Evolutionary conservation across 2,113 vertebrate species (phyloP).

Genomic region (Patagioenas fasciata): DNA sequence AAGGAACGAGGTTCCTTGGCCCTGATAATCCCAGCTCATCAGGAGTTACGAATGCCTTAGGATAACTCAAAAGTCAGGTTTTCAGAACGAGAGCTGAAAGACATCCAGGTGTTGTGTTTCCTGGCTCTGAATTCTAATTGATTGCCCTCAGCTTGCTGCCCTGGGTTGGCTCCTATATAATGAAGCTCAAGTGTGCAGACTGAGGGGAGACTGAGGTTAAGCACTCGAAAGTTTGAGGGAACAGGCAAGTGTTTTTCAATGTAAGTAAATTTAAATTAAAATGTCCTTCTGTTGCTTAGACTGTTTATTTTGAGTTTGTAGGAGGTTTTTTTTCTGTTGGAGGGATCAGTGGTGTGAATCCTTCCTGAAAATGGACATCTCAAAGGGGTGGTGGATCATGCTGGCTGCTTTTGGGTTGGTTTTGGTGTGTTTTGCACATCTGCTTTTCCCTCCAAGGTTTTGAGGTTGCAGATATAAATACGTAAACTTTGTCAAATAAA

Average conservation of each 20-base stretch:
- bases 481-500: not conserved
- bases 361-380: not conserved
- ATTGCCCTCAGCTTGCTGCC: not conserved
- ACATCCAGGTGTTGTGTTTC: not conserved
- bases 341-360: not conserved
- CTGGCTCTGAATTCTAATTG: not conserved
- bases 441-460: not conserved
- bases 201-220: not conserved
- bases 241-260: not conserved
- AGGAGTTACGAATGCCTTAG: not conserved
- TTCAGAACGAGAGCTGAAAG: not conserved
- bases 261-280: not conserved
- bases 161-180: not conserved
- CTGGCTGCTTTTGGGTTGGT: not conserved
- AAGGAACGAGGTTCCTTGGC: not conserved
- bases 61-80: not conserved
- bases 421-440: not conserved
- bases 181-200: not conserved
- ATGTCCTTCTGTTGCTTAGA: rapidly evolving
- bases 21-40: not conserved
- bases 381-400: not conserved
- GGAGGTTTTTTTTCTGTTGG: not conserved
- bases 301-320: not conserved
- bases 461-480: not conserved
- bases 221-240: not conserved